A percentile compares a stretch with the other conserved stretches of the same genome.
Conservation (phyloP, 35 echinoderm and acorn worm species). For the Apostichopus parvimensis region DNA sequence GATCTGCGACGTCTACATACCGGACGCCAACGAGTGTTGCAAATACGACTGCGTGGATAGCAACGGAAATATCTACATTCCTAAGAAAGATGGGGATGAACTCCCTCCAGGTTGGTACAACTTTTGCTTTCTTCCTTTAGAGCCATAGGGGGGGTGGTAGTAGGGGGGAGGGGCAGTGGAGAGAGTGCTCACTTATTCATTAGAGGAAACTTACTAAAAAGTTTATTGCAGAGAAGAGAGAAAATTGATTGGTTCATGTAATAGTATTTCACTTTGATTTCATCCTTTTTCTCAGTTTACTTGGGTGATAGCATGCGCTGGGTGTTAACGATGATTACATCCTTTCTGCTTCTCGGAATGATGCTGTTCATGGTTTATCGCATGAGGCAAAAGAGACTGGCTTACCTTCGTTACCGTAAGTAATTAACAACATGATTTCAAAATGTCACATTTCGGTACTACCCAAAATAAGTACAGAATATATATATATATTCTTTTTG, state of each 20-base stretch:
- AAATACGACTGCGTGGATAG: constrained; percentile 24
- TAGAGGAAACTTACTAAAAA: too few relatives aligned
- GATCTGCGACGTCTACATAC: constrained; percentile 1
- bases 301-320: constrained; percentile 84
- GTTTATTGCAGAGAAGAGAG: too few relatives aligned
- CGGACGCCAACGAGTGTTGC: constrained; percentile 33
- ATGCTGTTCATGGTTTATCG: constrained; percentile 96
- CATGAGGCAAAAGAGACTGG: constrained; percentile 94
- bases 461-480: too few relatives aligned
- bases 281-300: background rate
- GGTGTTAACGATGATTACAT: constrained; percentile 94
- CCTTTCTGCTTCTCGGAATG: constrained; percentile 85
- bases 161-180: background rate
- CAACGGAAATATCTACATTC: constrained; percentile 11
- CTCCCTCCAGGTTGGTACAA: background rate
- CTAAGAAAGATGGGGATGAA: background rate
- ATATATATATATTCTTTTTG: too few relatives aligned
- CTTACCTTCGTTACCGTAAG: constrained; percentile 93
- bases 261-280: background rate
- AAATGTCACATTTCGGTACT: too few relatives aligned
- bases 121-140: background rate
- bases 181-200: too few relatives aligned
- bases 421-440: background rate
- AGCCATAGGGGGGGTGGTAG: too few relatives aligned
- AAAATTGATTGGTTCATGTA: too few relatives aligned